Conservation (phyloP, 37 sponge, comb jelly and placozoan species). For the Diacarnus erythraeanus region DNA sequence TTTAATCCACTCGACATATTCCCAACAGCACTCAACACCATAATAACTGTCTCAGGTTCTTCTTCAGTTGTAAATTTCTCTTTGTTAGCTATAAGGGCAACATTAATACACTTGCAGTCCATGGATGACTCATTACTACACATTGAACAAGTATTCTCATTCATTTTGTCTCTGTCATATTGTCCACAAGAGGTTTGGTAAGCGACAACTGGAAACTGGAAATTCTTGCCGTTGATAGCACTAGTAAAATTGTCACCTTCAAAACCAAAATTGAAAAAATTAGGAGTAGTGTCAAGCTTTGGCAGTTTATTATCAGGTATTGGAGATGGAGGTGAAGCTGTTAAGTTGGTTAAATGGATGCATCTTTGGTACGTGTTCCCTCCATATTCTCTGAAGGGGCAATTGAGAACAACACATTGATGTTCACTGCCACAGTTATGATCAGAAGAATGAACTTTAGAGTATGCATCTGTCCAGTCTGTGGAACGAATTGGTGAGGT, state of each 20-base stretch:
- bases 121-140: no score
- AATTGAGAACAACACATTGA: constrained; percentile 61
- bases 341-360: constrained; percentile 23
- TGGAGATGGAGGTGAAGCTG: constrained; percentile 21
- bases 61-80: not conserved
- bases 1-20: not conserved
- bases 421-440: not conserved
- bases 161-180: not conserved
- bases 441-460: not conserved
- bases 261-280: constrained; percentile 60
- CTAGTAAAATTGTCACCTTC: constrained; percentile 17
- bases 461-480: not conserved
- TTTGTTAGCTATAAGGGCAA: not conserved
- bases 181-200: constrained; percentile 11
- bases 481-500: not conserved
- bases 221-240: constrained; percentile 42
- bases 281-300: not conserved
- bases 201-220: constrained; percentile 23
- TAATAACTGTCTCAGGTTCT: not conserved
- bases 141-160: not conserved
- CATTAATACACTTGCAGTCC: constrained; percentile 13
- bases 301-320: constrained; percentile 1
- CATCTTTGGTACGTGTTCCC: constrained; percentile 44
- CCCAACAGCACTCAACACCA: constrained; percentile 20
- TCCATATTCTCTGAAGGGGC: constrained; percentile 53